phyloP scores from a whole-genome alignment of 2,888 invertebrate species.

The Drosophila seclusa region DNA sequence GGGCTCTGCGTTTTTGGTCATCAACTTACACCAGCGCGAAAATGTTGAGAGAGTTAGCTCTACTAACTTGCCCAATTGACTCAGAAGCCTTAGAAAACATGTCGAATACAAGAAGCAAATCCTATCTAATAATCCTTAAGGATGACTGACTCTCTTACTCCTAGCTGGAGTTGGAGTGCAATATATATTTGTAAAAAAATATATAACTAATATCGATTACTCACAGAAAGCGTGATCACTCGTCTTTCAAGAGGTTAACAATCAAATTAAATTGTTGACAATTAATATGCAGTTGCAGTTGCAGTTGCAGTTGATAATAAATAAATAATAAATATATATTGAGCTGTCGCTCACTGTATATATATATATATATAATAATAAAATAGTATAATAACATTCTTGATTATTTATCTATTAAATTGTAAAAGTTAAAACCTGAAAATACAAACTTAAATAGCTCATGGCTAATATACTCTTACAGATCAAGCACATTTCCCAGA shows the following conservation, averaged over 20 bases:
- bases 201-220: neutral
- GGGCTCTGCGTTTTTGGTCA: conserved; percentile 58
- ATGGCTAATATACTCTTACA: neutral
- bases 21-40: conserved; percentile 45
- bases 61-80: neutral
- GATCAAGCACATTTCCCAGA: neutral
- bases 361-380: too few species aligned
- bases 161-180: neutral
- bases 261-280: neutral
- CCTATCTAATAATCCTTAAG: neutral
- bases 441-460: neutral
- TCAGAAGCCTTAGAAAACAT: neutral
- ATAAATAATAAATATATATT: too few species aligned
- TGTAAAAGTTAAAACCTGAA: neutral
- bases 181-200: too few species aligned
- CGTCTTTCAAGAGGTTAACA: too few species aligned
- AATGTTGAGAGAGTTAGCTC: conserved; percentile 36
- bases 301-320: too few species aligned
- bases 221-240: neutral
- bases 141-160: neutral
- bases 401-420: neutral
- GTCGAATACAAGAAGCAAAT: neutral
- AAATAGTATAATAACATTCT: too few species aligned
- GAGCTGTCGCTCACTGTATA: too few species aligned
- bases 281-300: too few species aligned